Evolutionary conservation across 2,797 vertebrate species (phyloP).

Genomic region (Crocidura indochinensis): DNA sequence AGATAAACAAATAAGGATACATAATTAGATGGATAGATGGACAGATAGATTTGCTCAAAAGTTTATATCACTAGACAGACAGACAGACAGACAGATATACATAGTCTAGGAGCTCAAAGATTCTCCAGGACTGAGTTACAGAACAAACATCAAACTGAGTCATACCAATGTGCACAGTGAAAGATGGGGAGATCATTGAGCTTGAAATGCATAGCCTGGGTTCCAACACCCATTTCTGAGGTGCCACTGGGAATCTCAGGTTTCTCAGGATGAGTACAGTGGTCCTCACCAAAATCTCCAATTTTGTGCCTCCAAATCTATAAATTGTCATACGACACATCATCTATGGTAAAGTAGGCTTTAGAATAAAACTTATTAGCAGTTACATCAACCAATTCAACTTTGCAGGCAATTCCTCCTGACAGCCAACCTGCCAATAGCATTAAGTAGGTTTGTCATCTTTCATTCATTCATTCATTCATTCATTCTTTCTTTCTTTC

Average conservation of each 20-base stretch:
- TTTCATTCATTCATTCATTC: too few species aligned
- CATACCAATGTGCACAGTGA: too few species aligned
- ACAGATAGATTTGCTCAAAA: too few species aligned
- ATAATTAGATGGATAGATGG: too few species aligned
- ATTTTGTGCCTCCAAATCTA: not conserved
- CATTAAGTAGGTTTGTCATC: not conserved
- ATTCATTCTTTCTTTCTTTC: too few species aligned
- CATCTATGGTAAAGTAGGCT: not conserved
- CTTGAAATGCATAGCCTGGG: not conserved
- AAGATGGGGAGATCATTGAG: not conserved
- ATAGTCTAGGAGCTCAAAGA: not conserved
- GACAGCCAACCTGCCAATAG: rapidly evolving
- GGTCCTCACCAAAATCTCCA: not conserved
- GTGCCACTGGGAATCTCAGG: not conserved
- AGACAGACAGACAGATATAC: too few species aligned
- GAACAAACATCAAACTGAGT: not conserved
- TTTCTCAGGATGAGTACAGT: not conserved
- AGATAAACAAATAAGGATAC: too few species aligned
- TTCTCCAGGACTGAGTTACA: too few species aligned
- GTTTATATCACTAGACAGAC: too few species aligned
- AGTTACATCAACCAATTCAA: too few species aligned
- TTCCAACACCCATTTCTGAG: not conserved
- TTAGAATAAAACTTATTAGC: conserved; percentile 35
- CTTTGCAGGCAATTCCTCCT: rapidly evolving
- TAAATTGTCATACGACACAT: not conserved